phyloP scores from a whole-genome alignment of 1,140 invertebrate species.

The Colletes latitarsis region DNA sequence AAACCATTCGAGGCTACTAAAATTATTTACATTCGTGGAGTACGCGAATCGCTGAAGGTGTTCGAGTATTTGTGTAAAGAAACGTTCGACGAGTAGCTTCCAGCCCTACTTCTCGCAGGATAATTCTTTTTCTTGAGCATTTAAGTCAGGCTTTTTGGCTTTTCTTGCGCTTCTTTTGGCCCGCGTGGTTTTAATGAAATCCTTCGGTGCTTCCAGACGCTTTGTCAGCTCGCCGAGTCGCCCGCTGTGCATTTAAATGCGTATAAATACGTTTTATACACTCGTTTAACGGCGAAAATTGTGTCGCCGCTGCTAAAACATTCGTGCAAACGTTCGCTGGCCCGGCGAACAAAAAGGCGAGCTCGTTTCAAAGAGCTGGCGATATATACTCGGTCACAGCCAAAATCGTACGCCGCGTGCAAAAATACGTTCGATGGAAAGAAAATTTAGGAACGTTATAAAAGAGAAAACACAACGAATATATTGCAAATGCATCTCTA shows the following conservation, averaged over 20 bases:
- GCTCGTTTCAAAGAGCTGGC: conserved; percentile 10
- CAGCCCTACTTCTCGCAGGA: neutral
- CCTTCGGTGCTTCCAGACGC: neutral
- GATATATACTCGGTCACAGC: neutral
- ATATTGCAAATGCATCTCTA: too few species aligned
- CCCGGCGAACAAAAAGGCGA: conserved; percentile 40
- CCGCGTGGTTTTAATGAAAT: neutral
- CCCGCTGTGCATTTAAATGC: neutral
- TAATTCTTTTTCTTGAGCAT: neutral
- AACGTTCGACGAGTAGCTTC: too few species aligned
- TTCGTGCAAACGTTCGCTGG: conserved; percentile 14
- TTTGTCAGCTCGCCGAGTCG: neutral
- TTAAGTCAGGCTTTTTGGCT: neutral
- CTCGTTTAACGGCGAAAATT: conserved; percentile 11
- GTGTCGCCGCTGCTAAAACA: conserved; percentile 10
- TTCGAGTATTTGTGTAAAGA: too few species aligned
- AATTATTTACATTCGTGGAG: too few species aligned
- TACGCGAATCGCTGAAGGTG: too few species aligned
- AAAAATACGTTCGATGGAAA: too few species aligned
- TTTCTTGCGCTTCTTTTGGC: neutral
- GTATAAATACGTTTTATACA: conserved; percentile 16
- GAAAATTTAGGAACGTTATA: too few species aligned
- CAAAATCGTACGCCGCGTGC: too few species aligned
- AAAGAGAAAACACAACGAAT: too few species aligned
- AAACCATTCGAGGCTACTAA: too few species aligned